Evolutionary conservation across 2,113 vertebrate genomes (phyloP).

Genomic region (Labeo rohita): DNA sequence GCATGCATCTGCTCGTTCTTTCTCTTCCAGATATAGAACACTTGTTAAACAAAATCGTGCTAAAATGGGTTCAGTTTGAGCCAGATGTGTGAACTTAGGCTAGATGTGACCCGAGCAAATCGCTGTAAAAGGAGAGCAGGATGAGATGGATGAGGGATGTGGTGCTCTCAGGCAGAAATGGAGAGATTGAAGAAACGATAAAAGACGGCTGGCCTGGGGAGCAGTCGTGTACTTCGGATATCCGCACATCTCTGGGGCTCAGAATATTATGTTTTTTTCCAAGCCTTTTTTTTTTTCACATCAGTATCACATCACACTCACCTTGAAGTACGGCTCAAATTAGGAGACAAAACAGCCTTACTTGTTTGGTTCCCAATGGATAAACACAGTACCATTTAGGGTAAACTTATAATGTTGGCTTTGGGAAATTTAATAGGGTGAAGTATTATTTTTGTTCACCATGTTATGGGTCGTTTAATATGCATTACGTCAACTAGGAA

Average conservation of each 20-base stretch:
- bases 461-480: not conserved
- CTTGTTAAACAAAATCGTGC: constrained; percentile 14
- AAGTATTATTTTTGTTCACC: not conserved
- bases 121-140: not conserved
- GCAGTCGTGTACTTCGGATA: constrained; percentile 37
- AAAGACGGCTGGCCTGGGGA: constrained; percentile 17
- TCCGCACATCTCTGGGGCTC: constrained; percentile 28
- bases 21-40: constrained; percentile 40
- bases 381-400: not conserved
- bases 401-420: not conserved
- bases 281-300: constrained; percentile 36
- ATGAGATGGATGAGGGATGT: constrained; percentile 34
- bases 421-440: not conserved
- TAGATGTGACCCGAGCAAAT: constrained; percentile 39
- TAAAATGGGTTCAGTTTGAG: constrained; percentile 36
- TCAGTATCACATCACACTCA: constrained; percentile 19
- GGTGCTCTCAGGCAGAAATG: constrained; percentile 36
- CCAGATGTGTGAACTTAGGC: constrained; percentile 46
- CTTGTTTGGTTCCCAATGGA: not conserved
- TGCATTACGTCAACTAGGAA: not conserved
- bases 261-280: constrained; percentile 12
- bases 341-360: not conserved
- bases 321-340: constrained; percentile 19
- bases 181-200: constrained; percentile 45
- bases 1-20: constrained; percentile 49